phyloP scores from a whole-genome alignment of 1,140 invertebrate genomes.

The Pygmarrhopalites habei region DNA sequence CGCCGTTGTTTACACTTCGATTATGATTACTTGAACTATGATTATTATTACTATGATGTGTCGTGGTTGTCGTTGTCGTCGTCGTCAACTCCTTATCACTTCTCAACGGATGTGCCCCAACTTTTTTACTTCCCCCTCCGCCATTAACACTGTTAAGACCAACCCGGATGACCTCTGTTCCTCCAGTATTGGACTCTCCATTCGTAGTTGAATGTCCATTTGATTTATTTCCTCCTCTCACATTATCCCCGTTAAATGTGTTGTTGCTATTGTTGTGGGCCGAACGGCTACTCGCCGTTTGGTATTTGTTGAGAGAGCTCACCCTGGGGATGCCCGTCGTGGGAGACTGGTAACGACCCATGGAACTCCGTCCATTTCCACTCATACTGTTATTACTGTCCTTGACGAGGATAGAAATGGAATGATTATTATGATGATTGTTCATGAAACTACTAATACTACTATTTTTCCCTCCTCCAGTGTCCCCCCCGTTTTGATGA shows the following conservation, averaged over 20 bases:
- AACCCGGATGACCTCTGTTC: not conserved
- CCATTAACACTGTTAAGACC: not conserved
- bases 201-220: not conserved
- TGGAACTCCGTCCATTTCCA: too few relatives aligned
- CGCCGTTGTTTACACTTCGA: conserved; percentile 5
- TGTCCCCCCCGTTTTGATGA: not conserved
- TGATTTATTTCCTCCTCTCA: not conserved
- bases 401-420: conserved; percentile 4
- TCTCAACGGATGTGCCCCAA: conserved; percentile 16
- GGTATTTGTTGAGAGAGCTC: conserved; percentile 4
- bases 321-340: conserved; percentile 16
- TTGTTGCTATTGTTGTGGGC: not conserved
- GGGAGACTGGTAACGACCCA: conserved; percentile 19
- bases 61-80: conserved; percentile 5
- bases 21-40: not conserved
- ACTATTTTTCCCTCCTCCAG: not conserved
- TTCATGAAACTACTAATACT: not conserved
- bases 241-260: not conserved
- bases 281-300: not conserved
- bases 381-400: not conserved
- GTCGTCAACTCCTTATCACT: conserved; percentile 19
- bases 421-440: not conserved
- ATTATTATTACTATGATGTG: too few relatives aligned
- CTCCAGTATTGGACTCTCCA: not conserved
- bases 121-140: conserved; percentile 1